Evolutionary conservation across 2,113 vertebrate species (phyloP).

Genomic region (Scomber japonicus): DNA sequence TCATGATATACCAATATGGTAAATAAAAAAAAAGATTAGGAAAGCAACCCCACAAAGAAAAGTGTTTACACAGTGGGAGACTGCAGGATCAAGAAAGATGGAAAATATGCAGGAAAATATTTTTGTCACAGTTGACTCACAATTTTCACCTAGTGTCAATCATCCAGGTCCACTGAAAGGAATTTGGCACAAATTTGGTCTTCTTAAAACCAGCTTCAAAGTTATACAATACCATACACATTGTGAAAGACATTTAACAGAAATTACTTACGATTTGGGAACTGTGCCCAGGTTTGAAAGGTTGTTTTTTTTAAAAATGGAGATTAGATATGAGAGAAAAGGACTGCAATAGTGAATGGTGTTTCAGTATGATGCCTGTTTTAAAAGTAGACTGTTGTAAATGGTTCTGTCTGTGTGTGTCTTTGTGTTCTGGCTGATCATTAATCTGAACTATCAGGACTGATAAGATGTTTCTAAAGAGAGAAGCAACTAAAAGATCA

Average conservation of each 20-base stretch:
- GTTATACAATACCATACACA: constrained; percentile 20
- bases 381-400: constrained; percentile 58
- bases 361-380: constrained; percentile 54
- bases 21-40: constrained; percentile 27
- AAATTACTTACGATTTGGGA: constrained; percentile 9
- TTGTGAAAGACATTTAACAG: constrained; percentile 23
- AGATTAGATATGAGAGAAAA: constrained; percentile 51
- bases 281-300: constrained; percentile 31
- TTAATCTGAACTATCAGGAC: constrained; percentile 73
- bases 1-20: constrained; percentile 26
- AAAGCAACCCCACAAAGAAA: not conserved
- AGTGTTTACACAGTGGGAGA: not conserved
- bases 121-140: not conserved
- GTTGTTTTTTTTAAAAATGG: constrained; percentile 16
- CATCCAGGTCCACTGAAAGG: not conserved
- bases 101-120: not conserved
- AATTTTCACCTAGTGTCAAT: not conserved
- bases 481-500: constrained; percentile 46
- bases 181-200: not conserved
- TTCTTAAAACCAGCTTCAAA: not conserved
- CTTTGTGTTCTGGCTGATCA: constrained; percentile 74
- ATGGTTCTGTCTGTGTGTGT: constrained; percentile 63
- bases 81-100: not conserved
- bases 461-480: constrained; percentile 72
- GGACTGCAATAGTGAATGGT: constrained; percentile 37